phyloP scores from a whole-genome alignment of 2,113 vertebrate species.

The Pterocles burchelli region DNA sequence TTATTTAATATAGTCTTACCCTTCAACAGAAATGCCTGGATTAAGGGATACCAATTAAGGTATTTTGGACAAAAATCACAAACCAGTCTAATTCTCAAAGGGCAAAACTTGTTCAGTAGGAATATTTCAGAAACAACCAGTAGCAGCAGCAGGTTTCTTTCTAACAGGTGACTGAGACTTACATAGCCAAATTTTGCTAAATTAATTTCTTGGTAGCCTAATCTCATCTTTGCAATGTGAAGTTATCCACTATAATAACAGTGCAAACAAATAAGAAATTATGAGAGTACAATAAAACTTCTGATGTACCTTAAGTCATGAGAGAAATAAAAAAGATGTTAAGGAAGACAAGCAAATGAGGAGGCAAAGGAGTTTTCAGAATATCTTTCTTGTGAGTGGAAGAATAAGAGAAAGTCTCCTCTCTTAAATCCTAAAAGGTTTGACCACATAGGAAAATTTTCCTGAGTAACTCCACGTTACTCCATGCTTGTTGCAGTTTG shows the following conservation, averaged over 20 bases:
- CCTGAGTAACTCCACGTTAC: background rate
- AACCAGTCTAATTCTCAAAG: background rate
- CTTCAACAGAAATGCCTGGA: background rate
- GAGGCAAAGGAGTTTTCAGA: background rate
- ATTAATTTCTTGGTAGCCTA: background rate
- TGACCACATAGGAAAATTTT: background rate
- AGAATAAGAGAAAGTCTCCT: background rate
- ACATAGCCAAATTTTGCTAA: background rate
- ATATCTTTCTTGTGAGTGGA: rapidly evolving
- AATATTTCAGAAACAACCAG: background rate
- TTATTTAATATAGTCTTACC: background rate
- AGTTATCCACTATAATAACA: background rate
- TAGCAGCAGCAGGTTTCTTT: background rate
- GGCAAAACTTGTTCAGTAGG: background rate
- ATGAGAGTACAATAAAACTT: background rate
- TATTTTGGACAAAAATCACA: background rate
- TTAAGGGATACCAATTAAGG: background rate
- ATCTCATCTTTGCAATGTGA: background rate
- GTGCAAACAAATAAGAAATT: background rate
- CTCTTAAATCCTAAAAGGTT: background rate
- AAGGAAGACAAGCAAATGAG: background rate
- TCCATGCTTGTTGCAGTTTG: too few species aligned
- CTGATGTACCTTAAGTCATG: background rate
- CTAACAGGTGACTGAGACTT: background rate
- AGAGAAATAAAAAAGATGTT: background rate